Base-by-base conservation (phyloP, 2,888 invertebrate species). In the Tholera decimalis region DNA sequence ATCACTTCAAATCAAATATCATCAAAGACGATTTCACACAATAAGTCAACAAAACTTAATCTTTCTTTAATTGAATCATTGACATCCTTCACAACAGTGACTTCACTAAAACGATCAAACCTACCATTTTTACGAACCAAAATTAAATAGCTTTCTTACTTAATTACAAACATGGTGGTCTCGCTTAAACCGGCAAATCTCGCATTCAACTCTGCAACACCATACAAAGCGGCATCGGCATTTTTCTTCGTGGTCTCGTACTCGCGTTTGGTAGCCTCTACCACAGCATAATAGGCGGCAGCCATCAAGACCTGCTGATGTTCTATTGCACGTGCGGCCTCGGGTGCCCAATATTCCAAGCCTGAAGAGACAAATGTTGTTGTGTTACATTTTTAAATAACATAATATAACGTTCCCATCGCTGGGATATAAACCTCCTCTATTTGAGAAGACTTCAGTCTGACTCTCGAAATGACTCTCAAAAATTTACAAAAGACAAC, bases 141-240 rank as follows among this genome's bases (percentile, higher is more conserved):
- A 58, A 22, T 33, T 2, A 28, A 8, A 11, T 5, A n/a, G 30
- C 3, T 47, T 30, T 39, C 37, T 54, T 61, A 13, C 56, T 96
- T 96, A 98, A 94, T 98, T 98, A 95, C 98, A 98, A 86, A 98
- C 97, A 88, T 98, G 98, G 85, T 98, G 98, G 85, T 98, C 98
- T 77, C 97, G 96, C 85, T 97, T 97, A 84, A 97, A 97, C 77
- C 97, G 96, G 91, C 98, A 98, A 73, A 97, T 96, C 87, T 98
- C 97, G 93, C 98, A 98, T 83, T 97, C 97, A 2, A 98, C 98
- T 77, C 97, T 96, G 92, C 98, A 98, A 93, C 98, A 98, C 98
- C 98, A 98, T 67, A 98, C 98, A 89, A 98, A 98, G 80, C 97
- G 97, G 90, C 98, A 98, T 86, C 97, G 97, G 93, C 98, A 98